Percentiles rank a stretch among this genome's conserved stretches.
Conservation (phyloP, 2,888 invertebrate genomes). For the Meteorus colon region DNA sequence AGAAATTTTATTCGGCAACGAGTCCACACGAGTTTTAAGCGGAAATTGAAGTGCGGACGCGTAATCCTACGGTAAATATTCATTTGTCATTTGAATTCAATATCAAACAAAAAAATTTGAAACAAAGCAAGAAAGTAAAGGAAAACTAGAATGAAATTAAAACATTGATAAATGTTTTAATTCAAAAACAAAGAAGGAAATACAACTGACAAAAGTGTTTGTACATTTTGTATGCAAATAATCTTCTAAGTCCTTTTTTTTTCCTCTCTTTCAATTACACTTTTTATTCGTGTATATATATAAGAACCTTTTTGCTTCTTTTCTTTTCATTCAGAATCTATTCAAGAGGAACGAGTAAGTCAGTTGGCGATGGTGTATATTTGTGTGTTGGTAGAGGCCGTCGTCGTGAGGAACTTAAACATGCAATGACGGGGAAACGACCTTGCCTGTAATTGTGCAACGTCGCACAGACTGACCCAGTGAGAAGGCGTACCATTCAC, state of each 20-base stretch:
- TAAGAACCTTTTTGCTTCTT: background rate
- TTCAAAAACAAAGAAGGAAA: background rate
- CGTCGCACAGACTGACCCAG: conserved; percentile 62
- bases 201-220: background rate
- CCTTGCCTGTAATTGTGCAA: conserved; percentile 64
- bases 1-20: conserved; percentile 31
- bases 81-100: conserved; percentile 17
- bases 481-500: conserved; percentile 62
- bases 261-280: background rate
- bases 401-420: conserved; percentile 35
- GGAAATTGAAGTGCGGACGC: conserved; percentile 25
- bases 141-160: background rate
- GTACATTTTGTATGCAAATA: background rate
- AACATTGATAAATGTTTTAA: background rate
- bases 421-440: conserved; percentile 57
- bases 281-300: background rate
- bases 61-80: conserved; percentile 7
- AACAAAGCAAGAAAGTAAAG: background rate
- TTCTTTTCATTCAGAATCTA: conserved; percentile 17
- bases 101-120: conserved; percentile 7
- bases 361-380: conserved; percentile 3
- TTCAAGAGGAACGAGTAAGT: conserved; percentile 30
- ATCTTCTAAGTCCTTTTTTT: background rate
- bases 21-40: conserved; percentile 27
- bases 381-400: conserved; percentile 25